phyloP scores from a whole-genome alignment of 2,797 vertebrate species.

The Lagocephalus sceleratus region DNA sequence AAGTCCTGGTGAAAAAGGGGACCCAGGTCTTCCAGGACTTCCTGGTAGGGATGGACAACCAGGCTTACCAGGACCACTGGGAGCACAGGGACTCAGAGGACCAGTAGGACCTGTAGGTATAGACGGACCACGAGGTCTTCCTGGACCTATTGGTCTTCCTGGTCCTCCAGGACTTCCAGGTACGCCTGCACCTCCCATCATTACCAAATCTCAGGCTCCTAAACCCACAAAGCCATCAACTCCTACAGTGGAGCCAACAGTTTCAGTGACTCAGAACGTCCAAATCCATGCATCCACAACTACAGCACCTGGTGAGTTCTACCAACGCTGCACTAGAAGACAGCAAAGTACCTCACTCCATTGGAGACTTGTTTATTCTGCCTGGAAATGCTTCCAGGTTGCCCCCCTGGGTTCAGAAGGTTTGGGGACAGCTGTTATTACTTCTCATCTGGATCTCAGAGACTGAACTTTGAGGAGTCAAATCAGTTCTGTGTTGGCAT shows the following conservation, averaged over 20 bases:
- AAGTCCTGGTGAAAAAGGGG: conserved; percentile 85
- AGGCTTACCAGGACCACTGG: conserved; percentile 83
- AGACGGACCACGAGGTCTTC: conserved; percentile 82
- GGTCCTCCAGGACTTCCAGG: conserved; percentile 86
- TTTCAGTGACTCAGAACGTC: conserved; percentile 74
- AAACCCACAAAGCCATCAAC: conserved; percentile 41
- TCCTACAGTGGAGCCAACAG: conserved; percentile 59
- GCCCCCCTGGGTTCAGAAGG: conserved; percentile 83
- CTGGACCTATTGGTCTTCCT: conserved; percentile 84
- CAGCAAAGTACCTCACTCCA: too few relatives aligned
- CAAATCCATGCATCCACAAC: conserved; percentile 55
- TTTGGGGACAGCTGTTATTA: conserved; percentile 92
- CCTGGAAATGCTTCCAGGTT: conserved; percentile 74
- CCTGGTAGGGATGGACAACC: conserved; percentile 83
- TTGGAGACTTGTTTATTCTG: neutral
- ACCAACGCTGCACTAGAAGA: neutral
- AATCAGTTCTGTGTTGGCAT: conserved; percentile 81
- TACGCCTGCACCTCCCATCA: conserved; percentile 53
- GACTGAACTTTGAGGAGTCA: conserved; percentile 85
- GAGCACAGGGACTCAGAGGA: conserved; percentile 85
- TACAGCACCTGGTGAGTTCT: conserved; percentile 59
- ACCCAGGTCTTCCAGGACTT: conserved; percentile 81
- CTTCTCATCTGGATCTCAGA: conserved; percentile 80
- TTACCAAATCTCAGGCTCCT: conserved; percentile 31
- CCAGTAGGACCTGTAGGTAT: conserved; percentile 81